Conservation (phyloP, 2,113 vertebrate genomes). For the Artemisiospiza belli region DNA sequence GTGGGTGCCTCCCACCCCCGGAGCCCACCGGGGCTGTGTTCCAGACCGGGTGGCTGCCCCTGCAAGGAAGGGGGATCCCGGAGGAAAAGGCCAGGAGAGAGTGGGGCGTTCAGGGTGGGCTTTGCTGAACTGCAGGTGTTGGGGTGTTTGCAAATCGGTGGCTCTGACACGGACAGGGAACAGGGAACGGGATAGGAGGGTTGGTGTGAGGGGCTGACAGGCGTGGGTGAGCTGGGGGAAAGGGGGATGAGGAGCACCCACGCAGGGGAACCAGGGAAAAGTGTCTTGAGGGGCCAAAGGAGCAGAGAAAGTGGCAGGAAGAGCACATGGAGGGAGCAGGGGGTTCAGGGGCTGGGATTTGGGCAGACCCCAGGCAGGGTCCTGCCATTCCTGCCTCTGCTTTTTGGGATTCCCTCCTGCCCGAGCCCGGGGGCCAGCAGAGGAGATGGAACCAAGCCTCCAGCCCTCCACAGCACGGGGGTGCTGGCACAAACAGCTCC, state of each 20-base stretch:
- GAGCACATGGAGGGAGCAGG: neutral
- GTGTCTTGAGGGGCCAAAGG: neutral
- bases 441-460: fast-evolving
- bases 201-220: neutral
- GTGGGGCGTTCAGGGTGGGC: neutral
- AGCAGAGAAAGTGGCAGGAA: neutral
- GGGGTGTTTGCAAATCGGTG: neutral
- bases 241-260: neutral
- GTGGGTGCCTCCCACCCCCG: fast-evolving
- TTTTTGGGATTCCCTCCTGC: neutral
- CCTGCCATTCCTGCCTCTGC: neutral
- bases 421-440: fast-evolving
- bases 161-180: neutral
- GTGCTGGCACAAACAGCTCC: neutral
- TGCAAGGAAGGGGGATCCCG: fast-evolving
- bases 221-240: fast-evolving
- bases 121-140: neutral
- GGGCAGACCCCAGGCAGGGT: neutral
- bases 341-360: fast-evolving
- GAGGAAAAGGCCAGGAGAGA: neutral
- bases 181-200: neutral
- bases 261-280: neutral
- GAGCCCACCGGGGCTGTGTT: fast-evolving
- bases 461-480: neutral
- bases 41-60: neutral